These are phyloP conservation scores for Nannoperca obscura DNA, from an alignment of 2,797 vertebrate species.

Conservation along the genomic window DNA sequence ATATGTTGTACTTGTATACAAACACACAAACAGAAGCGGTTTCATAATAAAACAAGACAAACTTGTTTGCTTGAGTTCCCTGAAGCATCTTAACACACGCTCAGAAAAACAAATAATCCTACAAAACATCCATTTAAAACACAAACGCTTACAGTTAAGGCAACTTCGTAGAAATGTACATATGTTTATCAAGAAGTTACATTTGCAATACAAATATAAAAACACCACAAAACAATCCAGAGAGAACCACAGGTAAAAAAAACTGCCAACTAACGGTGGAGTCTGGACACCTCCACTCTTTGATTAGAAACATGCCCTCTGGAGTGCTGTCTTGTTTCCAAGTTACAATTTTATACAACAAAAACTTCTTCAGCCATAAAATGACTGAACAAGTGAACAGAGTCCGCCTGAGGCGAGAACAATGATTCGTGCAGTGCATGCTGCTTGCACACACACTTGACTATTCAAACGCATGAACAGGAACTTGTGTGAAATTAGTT, in stretches of 20 bases:
- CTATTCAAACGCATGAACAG: not conserved
- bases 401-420: constrained; percentile 31
- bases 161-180: constrained; percentile 43
- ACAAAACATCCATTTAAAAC: constrained; percentile 41
- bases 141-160: constrained; percentile 63
- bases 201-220: constrained; percentile 34
- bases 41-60: constrained; percentile 67
- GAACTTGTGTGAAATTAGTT: constrained; percentile 19
- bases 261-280: constrained; percentile 6
- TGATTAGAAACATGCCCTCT: constrained; percentile 34
- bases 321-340: constrained; percentile 13
- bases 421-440: not conserved
- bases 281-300: not conserved
- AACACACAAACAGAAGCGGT: constrained; percentile 38
- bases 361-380: constrained; percentile 24
- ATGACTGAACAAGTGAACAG: not conserved
- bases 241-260: constrained; percentile 19
- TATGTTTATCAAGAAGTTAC: constrained; percentile 38
- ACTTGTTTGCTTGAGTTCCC: constrained; percentile 44
- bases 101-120: constrained; percentile 16
- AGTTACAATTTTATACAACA: constrained; percentile 16
- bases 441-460: not conserved
- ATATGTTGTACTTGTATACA: constrained; percentile 69
- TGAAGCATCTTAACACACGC: constrained; percentile 24
- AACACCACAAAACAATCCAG: constrained; percentile 33